Percentiles rank a stretch among this genome's conserved stretches.
phyloP scores from a whole-genome alignment of 2,888 invertebrate genomes.

The Rhamphomyia laevipes region DNA sequence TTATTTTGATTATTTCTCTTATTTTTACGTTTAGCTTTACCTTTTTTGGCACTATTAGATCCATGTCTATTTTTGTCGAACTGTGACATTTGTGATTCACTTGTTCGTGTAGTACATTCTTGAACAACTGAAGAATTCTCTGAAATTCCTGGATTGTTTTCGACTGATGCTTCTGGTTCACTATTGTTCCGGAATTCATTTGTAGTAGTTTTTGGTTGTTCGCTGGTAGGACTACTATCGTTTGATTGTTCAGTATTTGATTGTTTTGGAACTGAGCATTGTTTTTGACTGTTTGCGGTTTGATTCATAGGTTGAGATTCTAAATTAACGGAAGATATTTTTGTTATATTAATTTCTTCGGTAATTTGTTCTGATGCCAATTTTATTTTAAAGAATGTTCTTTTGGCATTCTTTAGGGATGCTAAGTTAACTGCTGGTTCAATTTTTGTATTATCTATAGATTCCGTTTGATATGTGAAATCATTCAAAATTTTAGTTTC shows the following conservation, averaged over 20 bases:
- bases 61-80: no score
- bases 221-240: no score
- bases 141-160: no score
- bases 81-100: no score
- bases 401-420: constrained; percentile 19
- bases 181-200: no score
- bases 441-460: constrained; percentile 19
- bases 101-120: no score
- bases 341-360: not conserved
- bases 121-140: no score
- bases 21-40: not conserved
- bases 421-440: constrained; percentile 20
- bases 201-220: no score
- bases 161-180: no score
- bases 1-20: not conserved
- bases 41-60: not conserved
- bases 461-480: constrained; percentile 21
- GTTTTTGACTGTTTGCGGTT: not conserved
- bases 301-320: not conserved
- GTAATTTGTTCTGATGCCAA: constrained; percentile 15
- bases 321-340: constrained; percentile 4
- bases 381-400: constrained; percentile 22
- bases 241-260: no score
- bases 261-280: no score
- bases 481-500: constrained; percentile 26